A percentile compares a stretch with the other conserved stretches of the same genome.
These are phyloP conservation scores for Salvelinus namaycush DNA, from an alignment of 2,113 vertebrate species.

Conservation along the genomic window DNA sequence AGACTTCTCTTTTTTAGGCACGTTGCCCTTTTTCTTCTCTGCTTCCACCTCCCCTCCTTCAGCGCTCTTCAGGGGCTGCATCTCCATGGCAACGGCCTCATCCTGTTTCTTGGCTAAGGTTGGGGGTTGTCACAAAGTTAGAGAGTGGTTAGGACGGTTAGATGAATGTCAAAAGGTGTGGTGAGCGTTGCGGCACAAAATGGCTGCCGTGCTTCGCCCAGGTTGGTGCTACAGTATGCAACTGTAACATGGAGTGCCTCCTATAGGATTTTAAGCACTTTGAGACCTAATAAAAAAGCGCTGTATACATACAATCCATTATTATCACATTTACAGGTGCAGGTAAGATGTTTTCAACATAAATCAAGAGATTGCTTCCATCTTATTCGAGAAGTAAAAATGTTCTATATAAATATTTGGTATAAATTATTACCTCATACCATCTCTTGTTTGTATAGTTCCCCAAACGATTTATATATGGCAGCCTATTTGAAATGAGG, in stretches of 20 bases:
- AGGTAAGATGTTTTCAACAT: no score
- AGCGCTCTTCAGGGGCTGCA: slow-evolving; percentile 81
- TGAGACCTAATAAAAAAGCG: no score
- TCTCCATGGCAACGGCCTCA: slow-evolving; percentile 80
- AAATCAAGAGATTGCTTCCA: not conserved
- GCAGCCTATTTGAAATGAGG: not conserved
- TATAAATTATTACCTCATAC: not conserved
- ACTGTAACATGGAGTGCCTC: no score
- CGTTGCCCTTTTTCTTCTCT: slow-evolving; percentile 72
- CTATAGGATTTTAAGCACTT: no score
- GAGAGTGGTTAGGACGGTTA: not conserved
- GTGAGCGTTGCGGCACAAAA: not conserved
- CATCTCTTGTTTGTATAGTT: not conserved
- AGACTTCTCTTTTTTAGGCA: slow-evolving; percentile 80
- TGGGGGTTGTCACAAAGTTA: slow-evolving; percentile 4
- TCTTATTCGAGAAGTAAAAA: not conserved
- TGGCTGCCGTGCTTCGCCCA: not conserved
- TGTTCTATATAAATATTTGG: not conserved
- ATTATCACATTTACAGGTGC: no score
- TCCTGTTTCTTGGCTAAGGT: slow-evolving; percentile 76
- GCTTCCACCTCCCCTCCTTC: slow-evolving; percentile 79
- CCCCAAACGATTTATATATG: not conserved
- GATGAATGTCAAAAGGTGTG: not conserved
- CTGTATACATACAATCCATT: no score
- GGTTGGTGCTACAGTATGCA: not conserved